Conservation (phyloP, 2,888 invertebrate genomes). For the Heterodera filipjevi region DNA sequence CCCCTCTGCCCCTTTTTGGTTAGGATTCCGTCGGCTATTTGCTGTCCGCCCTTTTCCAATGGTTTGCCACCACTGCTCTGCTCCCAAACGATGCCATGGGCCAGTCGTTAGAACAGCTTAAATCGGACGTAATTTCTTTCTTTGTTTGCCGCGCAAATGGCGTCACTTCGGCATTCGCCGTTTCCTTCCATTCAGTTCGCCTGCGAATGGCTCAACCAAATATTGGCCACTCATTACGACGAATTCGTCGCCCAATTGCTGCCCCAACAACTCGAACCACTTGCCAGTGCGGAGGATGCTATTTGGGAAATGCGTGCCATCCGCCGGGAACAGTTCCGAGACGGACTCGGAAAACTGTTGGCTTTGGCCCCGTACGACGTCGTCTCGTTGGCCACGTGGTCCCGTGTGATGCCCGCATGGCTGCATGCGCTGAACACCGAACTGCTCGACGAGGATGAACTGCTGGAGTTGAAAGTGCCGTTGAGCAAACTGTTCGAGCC, state of each 20-base stretch:
- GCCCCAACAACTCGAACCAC: constrained; percentile 86
- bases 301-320: constrained; percentile 75
- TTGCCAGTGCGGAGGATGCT: constrained; percentile 68
- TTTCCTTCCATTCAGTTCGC: constrained; percentile 27
- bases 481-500: constrained; percentile 93
- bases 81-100: constrained; percentile 76
- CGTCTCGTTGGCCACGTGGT: constrained; percentile 81
- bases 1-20: not conserved
- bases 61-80: constrained; percentile 98
- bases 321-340: constrained; percentile 84
- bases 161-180: not conserved
- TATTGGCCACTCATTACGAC: constrained; percentile 81
- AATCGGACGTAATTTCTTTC: constrained; percentile 53
- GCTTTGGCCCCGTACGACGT: constrained; percentile 97
- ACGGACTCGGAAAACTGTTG: constrained; percentile 85
- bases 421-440: constrained; percentile 86
- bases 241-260: constrained; percentile 89
- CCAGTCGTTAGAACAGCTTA: constrained; percentile 60
- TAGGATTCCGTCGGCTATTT: constrained; percentile 79
- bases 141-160: not conserved
- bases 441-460: constrained; percentile 68
- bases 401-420: constrained; percentile 98
- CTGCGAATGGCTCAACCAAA: constrained; percentile 78
- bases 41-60: constrained; percentile 93
- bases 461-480: constrained; percentile 81